Percentiles rank a stretch among this genome's conserved stretches.
These are phyloP conservation scores for Syngnathus floridae DNA, from an alignment of 2,113 vertebrate species.

Conservation along the genomic window DNA sequence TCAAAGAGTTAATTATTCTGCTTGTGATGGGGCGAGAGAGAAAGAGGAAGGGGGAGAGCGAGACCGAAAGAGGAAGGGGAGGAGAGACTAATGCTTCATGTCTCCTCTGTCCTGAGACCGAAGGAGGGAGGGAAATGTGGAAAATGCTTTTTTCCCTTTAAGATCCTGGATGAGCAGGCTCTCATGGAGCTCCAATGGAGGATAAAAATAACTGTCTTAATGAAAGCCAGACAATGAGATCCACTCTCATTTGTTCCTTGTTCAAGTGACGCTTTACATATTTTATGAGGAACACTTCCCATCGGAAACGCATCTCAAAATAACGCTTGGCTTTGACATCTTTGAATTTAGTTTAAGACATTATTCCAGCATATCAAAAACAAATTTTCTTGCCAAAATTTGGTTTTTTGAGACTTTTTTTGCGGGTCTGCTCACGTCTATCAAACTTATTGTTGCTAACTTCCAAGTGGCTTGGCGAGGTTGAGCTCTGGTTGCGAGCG, in stretches of 20 bases:
- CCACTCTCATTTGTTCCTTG: background rate
- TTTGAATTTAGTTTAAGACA: background rate
- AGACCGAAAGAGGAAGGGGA: slow-evolving; percentile 32
- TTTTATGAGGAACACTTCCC: background rate
- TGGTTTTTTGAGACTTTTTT: background rate
- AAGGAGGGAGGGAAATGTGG: slow-evolving; percentile 36
- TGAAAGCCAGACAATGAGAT: slow-evolving; percentile 7
- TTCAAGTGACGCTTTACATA: background rate
- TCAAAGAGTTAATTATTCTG: background rate
- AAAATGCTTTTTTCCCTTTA: slow-evolving; percentile 40
- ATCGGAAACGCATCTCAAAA: background rate
- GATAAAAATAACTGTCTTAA: slow-evolving; percentile 36
- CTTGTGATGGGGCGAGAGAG: too few relatives aligned
- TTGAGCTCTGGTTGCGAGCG: background rate
- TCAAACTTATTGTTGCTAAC: background rate
- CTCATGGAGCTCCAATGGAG: slow-evolving; percentile 62
- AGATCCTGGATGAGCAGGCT: slow-evolving; percentile 79
- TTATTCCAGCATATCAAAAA: background rate
- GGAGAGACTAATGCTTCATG: slow-evolving; percentile 8
- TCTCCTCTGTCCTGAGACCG: slow-evolving; percentile 9
- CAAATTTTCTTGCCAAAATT: background rate
- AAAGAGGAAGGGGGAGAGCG: slow-evolving; percentile 23
- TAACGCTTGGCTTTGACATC: background rate
- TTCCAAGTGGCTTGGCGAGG: background rate
- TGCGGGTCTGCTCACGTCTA: background rate